phyloP scores from a whole-genome alignment of 2,888 invertebrate genomes.

The Pterostichus madidus region DNA sequence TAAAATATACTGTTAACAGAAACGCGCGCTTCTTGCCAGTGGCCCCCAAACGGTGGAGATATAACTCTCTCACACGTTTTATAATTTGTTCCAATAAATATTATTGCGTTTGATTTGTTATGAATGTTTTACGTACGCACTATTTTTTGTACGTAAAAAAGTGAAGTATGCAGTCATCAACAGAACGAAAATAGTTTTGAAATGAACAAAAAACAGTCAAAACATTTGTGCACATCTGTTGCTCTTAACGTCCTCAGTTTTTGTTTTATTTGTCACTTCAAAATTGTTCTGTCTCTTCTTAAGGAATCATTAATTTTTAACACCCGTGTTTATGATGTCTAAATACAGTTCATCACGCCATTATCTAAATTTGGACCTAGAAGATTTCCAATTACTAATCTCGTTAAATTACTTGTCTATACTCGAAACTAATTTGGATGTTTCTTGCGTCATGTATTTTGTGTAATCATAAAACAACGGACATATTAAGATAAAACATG shows the following conservation, averaged over 20 bases:
- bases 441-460: no score
- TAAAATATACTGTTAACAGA: conserved; percentile 74
- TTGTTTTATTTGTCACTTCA: conserved; percentile 1
- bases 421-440: no score
- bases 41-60: conserved; percentile 23
- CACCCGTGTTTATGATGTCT: no score
- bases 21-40: conserved; percentile 69
- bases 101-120: conserved; percentile 26
- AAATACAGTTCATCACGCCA: no score
- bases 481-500: no score
- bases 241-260: not conserved
- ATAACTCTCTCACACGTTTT: conserved; percentile 2
- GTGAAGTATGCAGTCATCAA: not conserved
- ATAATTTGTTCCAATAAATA: conserved; percentile 14
- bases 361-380: no score
- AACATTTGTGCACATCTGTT: conserved; percentile 41
- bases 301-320: no score
- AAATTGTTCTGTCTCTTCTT: not conserved
- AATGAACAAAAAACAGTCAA: conserved; percentile 26
- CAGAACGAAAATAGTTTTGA: conserved; percentile 13
- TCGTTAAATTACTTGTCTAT: no score
- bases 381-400: no score
- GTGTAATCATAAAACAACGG: no score
- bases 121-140: not conserved
- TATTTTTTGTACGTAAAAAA: not conserved